phyloP scores from a whole-genome alignment of 2,888 invertebrate species.

The Sceliomorpha sp. region DNA sequence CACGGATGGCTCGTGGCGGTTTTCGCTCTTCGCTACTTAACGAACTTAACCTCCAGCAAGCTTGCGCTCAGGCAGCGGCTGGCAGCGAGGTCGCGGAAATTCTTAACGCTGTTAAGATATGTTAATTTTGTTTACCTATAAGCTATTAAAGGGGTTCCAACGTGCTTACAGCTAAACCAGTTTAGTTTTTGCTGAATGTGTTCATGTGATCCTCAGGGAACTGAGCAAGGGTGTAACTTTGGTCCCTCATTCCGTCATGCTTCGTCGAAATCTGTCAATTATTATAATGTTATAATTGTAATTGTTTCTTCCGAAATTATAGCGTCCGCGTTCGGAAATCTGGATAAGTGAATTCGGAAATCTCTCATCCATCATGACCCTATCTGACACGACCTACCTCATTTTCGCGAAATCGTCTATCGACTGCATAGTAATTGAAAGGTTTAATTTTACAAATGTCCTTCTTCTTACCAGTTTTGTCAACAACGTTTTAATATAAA shows the following conservation, averaged over 20 bases:
- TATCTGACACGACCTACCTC: too few species aligned
- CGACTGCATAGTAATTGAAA: too few species aligned
- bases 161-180: constrained; percentile 80
- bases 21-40: constrained; percentile 78
- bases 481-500: too few species aligned
- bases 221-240: constrained; percentile 37
- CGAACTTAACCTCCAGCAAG: constrained; percentile 74
- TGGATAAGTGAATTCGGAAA: too few species aligned
- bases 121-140: constrained; percentile 81
- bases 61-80: constrained; percentile 51
- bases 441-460: too few species aligned
- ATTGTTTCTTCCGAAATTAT: constrained; percentile 18
- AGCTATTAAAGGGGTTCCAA: constrained; percentile 80
- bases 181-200: constrained; percentile 79
- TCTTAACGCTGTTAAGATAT: constrained; percentile 81
- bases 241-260: constrained; percentile 38
- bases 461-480: too few species aligned
- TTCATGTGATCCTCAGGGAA: constrained; percentile 72
- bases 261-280: constrained; percentile 40
- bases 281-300: constrained; percentile 36
- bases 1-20: constrained; percentile 74
- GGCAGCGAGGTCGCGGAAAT: constrained; percentile 70
- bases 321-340: constrained; percentile 1
- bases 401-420: too few species aligned
- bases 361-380: too few species aligned